These are phyloP conservation scores for Antechinus stuartii DNA, from an alignment of 2,113 vertebrate genomes.

Conservation along the genomic window DNA sequence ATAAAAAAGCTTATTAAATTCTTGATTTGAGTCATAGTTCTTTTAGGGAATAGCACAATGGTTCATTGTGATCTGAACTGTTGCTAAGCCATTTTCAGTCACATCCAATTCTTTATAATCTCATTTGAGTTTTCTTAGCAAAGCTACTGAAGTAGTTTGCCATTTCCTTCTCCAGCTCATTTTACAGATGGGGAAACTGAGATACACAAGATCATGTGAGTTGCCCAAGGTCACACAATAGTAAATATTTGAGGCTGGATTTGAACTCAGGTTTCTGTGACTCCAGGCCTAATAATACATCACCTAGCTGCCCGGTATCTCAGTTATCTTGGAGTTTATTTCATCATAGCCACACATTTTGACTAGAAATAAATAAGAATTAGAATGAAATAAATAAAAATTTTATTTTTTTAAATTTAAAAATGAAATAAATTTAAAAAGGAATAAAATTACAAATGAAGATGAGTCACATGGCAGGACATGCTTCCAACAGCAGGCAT, in stretches of 20 bases:
- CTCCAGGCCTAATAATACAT: background rate
- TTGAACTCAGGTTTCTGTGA: background rate
- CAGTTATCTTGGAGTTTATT: slow-evolving; percentile 60
- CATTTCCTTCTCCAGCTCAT: no score
- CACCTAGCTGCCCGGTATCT: background rate
- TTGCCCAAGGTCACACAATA: background rate
- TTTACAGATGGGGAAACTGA: background rate
- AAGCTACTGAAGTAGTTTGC: no score
- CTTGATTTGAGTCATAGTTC: background rate
- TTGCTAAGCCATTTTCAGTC: background rate
- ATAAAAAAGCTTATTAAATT: slow-evolving; percentile 8
- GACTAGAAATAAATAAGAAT: slow-evolving; percentile 9
- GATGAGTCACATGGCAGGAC: slow-evolving; percentile 67
- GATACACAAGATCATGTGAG: background rate
- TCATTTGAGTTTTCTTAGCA: no score
- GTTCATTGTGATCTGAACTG: slow-evolving; percentile 30
- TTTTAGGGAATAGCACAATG: slow-evolving; percentile 59
- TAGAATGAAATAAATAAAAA: no score
- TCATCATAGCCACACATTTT: slow-evolving; percentile 75
- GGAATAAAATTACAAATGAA: slow-evolving; percentile 63
- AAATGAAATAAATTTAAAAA: background rate
- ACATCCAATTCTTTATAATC: no score
- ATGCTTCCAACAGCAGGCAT: slow-evolving; percentile 46
- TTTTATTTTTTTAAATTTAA: no score
- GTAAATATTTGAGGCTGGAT: background rate